Conservation (phyloP, 1,140 invertebrate species). For the Eumeta japonica region DNA sequence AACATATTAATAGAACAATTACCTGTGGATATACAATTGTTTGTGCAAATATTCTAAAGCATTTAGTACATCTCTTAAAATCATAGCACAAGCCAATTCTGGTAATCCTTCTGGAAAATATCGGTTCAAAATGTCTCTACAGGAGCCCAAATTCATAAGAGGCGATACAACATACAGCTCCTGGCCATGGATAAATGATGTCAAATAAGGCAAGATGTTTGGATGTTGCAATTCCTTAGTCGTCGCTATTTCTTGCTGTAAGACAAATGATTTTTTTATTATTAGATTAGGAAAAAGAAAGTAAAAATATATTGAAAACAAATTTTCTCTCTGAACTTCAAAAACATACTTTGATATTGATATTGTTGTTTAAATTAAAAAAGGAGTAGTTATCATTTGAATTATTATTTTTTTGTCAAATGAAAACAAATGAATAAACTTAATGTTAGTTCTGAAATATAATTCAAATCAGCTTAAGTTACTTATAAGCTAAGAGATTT, state of each 20-base stretch:
- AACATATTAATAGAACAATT: no score
- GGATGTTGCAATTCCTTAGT: conserved; percentile 75
- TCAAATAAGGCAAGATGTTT: conserved; percentile 72
- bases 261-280: conserved; percentile 19
- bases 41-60: conserved; percentile 84
- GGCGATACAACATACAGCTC: conserved; percentile 79
- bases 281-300: conserved; percentile 9
- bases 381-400: no score
- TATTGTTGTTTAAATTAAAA: no score
- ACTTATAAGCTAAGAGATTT: no score
- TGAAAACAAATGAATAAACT: no score
- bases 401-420: no score
- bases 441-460: no score
- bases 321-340: no score
- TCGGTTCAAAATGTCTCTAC: conserved; percentile 73
- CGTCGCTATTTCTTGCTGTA: conserved; percentile 73
- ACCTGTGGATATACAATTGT: conserved; percentile 84
- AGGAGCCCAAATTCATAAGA: conserved; percentile 79
- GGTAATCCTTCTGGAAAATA: conserved; percentile 76
- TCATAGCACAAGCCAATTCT: conserved; percentile 76
- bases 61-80: conserved; percentile 74
- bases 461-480: no score
- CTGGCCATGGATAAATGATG: conserved; percentile 70
- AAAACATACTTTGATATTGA: no score
- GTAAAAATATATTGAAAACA: conserved; percentile 7